Base-by-base conservation (phyloP, 2,797 vertebrate genomes). In the Galaxias olidus region DNA sequence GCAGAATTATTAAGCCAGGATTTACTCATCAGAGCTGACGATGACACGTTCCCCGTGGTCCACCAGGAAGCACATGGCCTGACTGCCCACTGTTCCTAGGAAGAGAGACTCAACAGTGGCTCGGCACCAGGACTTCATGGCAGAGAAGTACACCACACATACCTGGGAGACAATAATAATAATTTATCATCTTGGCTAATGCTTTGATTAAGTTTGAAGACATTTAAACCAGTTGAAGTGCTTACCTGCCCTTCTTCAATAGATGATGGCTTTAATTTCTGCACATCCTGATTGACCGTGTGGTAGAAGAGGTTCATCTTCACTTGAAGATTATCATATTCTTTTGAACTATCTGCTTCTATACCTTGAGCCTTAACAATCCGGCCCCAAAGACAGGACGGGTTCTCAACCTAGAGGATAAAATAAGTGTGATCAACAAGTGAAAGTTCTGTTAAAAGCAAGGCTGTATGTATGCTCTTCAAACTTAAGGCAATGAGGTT, bases 301-400 rank as follows among this genome's bases (percentile, higher is more conserved):
- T 83, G 73, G 71, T 92, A 92, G 72, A 89, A 91, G 12, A 89
- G 79, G 66, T 92, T 92, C 84, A 93, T 91, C 73, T 81, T 73
- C 53, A 71, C 18, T 20, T 65, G 73, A 44, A 93, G 82, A 3
- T 18, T 44, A 10, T 86, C 30, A n/a, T 91, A 90, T 43, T 78
- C 71, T 5, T 74, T 60, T 0, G 63, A 47, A 12, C 43, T 76
- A 10, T 76, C 68, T 0, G 11, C 1, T 0, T 75, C 69, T 0
- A 65, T 1, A 0, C 69, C 62, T 0, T 15, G 46, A 42, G 65
- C 76, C n/a, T 43, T 58, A n/a, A 78, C 9, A 12, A 87, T 71
- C 18, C 74, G 77, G 1, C 84, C 89, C 91, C 89, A 92, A 47
- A 93, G 66, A 56, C 89, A 88, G 40, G 84, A 87, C 0, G 91